A percentile compares a stretch with the other conserved stretches of the same genome.
Conservation (phyloP, 2,113 vertebrate species). For the Balaeniceps rex region DNA sequence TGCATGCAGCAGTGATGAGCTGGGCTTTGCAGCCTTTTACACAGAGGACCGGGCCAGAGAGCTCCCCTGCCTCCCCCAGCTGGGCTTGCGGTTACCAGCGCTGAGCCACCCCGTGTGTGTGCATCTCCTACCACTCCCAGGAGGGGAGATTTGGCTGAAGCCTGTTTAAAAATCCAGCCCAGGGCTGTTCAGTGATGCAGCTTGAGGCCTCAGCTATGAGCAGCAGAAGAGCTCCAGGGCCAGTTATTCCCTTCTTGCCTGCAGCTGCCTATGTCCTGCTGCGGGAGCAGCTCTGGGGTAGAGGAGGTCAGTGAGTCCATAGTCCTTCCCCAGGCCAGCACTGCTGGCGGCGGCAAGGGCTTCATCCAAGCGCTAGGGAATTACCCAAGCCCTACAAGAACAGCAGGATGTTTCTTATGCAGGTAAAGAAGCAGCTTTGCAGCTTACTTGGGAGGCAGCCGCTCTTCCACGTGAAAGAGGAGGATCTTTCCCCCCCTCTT, state of each 20-base stretch:
- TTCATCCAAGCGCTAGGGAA: not conserved
- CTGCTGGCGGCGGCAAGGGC: not conserved
- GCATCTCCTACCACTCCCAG: not conserved
- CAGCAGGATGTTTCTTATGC: not conserved
- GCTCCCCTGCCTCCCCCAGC: not conserved
- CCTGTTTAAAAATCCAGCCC: not conserved
- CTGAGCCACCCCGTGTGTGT: fast-evolving
- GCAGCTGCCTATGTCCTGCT: not conserved
- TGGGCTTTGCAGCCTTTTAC: not conserved
- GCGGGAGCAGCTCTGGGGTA: not conserved
- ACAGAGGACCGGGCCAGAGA: not conserved
- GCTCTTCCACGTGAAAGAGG: not conserved
- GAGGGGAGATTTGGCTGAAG: not conserved
- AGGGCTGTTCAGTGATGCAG: not conserved
- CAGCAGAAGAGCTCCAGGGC: not conserved
- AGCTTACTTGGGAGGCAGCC: slow-evolving; percentile 11
- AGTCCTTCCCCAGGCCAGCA: not conserved
- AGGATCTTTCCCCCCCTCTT: not conserved
- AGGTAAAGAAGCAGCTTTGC: slow-evolving; percentile 35
- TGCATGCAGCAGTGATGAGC: not conserved
- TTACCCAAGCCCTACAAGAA: not conserved
- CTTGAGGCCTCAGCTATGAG: not conserved
- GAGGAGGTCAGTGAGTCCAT: not conserved
- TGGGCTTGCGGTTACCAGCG: not conserved
- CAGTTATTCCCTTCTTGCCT: not conserved